These are phyloP conservation scores for Temnothorax curvispinosus DNA, from an alignment of 1,140 invertebrate genomes.

Conservation along the genomic window DNA sequence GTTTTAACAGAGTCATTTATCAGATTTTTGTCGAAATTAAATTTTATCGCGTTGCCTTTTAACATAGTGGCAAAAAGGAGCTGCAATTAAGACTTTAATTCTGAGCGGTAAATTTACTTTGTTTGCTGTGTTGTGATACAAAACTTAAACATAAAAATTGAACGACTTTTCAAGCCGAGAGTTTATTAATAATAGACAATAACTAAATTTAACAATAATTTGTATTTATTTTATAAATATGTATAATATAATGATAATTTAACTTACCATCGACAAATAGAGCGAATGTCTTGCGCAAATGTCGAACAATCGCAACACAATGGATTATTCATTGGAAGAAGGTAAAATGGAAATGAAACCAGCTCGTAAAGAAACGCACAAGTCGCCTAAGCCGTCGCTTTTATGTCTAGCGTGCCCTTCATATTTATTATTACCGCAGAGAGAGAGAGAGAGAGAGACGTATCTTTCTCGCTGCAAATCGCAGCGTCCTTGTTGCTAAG, in stretches of 20 bases:
- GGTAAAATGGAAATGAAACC: neutral
- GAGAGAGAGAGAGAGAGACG: neutral
- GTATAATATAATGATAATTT: neutral
- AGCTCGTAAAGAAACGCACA: slow-evolving; percentile 25
- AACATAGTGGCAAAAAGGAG: neutral
- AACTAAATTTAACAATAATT: neutral
- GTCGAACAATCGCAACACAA: neutral
- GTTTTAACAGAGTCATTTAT: neutral
- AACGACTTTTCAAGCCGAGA: neutral
- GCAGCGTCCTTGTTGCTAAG: neutral
- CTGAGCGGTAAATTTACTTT: neutral
- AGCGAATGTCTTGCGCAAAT: slow-evolving; percentile 1
- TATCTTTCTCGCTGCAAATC: neutral
- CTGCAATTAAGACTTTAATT: neutral
- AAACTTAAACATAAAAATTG: neutral
- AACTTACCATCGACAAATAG: neutral
- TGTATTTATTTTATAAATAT: neutral
- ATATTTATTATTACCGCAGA: slow-evolving; percentile 20
- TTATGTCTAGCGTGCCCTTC: slow-evolving; percentile 3
- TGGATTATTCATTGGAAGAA: neutral
- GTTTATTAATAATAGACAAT: neutral
- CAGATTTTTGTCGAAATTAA: neutral
- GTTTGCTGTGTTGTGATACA: neutral
- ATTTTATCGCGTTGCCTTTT: neutral
- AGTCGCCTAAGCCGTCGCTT: neutral